Evolutionary conservation across 2,888 invertebrate species (phyloP).

Genomic region (Acrobasis suavella): DNA sequence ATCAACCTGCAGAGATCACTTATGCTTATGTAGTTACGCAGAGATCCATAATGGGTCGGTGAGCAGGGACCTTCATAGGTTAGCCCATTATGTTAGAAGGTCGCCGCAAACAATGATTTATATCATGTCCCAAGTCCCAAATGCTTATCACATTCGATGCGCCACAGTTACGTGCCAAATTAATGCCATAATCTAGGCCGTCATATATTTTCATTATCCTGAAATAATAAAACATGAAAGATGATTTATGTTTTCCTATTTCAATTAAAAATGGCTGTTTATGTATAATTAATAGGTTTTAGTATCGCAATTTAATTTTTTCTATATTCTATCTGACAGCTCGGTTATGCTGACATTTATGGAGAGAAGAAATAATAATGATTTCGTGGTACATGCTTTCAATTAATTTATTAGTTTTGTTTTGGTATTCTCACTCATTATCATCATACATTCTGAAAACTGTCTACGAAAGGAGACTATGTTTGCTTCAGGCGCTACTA

Average conservation of each 20-base stretch:
- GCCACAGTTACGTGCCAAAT: neutral
- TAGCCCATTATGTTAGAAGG: constrained; percentile 21
- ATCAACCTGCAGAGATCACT: neutral
- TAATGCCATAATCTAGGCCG: neutral
- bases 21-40: neutral
- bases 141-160: neutral
- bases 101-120: constrained; percentile 28
- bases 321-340: no score
- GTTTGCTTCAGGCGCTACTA: neutral
- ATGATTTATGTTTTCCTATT: no score
- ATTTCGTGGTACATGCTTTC: no score
- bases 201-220: neutral
- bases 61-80: constrained; percentile 11
- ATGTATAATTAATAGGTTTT: no score
- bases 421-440: no score
- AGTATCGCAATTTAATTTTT: no score
- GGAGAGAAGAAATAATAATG: no score
- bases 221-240: neutral
- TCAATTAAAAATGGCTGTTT: no score
- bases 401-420: no score
- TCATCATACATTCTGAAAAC: neutral
- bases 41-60: constrained; percentile 7
- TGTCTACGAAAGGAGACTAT: neutral
- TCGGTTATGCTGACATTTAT: no score
- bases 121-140: constrained; percentile 4